Evolutionary conservation across 1,140 invertebrate species (phyloP).

Genomic region (Melitaea cinxia): DNA sequence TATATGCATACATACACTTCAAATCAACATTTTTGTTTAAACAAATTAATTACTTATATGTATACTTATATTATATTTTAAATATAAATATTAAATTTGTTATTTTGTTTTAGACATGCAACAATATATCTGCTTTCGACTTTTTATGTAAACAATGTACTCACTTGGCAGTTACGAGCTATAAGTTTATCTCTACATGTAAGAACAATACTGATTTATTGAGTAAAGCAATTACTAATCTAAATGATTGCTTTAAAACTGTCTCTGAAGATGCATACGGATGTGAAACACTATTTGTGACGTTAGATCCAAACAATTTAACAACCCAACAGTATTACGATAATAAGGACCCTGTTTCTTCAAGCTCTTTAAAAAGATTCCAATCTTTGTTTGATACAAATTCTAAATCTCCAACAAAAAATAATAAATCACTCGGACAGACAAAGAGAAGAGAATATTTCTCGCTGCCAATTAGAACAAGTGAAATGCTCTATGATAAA

Average conservation of each 20-base stretch:
- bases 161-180: constrained; percentile 47
- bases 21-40: too few relatives aligned
- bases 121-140: constrained; percentile 45
- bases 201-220: constrained; percentile 47
- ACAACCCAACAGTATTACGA: constrained; percentile 54
- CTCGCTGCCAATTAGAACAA: constrained; percentile 44
- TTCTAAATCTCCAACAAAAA: constrained; percentile 15
- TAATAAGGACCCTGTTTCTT: constrained; percentile 31
- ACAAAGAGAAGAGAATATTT: constrained; percentile 36
- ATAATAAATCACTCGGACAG: constrained; percentile 14
- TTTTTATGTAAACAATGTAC: constrained; percentile 54
- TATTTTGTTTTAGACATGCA: constrained; percentile 42
- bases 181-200: constrained; percentile 51
- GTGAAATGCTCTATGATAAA: constrained; percentile 56
- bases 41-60: too few relatives aligned
- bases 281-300: constrained; percentile 52
- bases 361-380: constrained; percentile 46
- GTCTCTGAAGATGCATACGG: constrained; percentile 28
- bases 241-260: constrained; percentile 46
- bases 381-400: constrained; percentile 33
- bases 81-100: background rate
- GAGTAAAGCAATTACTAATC: constrained; percentile 37
- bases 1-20: too few relatives aligned
- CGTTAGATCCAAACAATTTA: constrained; percentile 48
- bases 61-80: too few relatives aligned